These are phyloP conservation scores for Bunonema sp. DNA, from an alignment of 2,888 invertebrate species.

Conservation along the genomic window DNA sequence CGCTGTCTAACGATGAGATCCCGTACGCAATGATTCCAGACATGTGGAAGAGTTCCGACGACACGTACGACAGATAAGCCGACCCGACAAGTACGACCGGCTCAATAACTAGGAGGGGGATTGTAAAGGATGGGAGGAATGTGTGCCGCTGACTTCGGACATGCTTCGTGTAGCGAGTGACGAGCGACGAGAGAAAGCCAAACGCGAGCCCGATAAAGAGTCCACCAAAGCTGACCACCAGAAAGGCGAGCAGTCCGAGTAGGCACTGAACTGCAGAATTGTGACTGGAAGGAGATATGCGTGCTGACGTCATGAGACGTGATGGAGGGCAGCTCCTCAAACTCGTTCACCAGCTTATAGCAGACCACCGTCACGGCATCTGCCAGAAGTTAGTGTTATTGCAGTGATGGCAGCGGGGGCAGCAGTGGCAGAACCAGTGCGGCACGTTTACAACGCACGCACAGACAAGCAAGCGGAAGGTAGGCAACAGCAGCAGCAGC, in stretches of 20 bases:
- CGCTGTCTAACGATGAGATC: background rate
- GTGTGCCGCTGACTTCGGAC: slow-evolving; percentile 21
- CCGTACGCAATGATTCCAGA: slow-evolving; percentile 52
- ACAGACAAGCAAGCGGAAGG: too few relatives aligned
- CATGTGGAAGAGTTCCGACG: slow-evolving; percentile 52
- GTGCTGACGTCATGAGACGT: slow-evolving; percentile 28
- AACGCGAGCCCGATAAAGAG: slow-evolving; percentile 48
- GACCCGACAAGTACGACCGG: slow-evolving; percentile 51
- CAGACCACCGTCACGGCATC: slow-evolving; percentile 53
- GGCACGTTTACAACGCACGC: too few relatives aligned
- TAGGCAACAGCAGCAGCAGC: too few relatives aligned
- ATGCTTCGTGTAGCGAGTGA: slow-evolving; percentile 45
- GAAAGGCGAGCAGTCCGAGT: slow-evolving; percentile 49
- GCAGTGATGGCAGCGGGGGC: too few relatives aligned
- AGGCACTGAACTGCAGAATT: slow-evolving; percentile 47
- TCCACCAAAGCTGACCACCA: slow-evolving; percentile 51
- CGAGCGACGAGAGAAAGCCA: slow-evolving; percentile 48
- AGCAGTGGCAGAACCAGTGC: too few relatives aligned
- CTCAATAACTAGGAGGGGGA: slow-evolving; percentile 49
- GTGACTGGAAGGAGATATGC: slow-evolving; percentile 33
- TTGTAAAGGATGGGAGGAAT: background rate
- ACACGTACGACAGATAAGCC: slow-evolving; percentile 51
- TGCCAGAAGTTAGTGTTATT: slow-evolving; percentile 9
- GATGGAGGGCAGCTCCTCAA: slow-evolving; percentile 35
- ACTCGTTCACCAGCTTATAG: slow-evolving; percentile 51